These are phyloP conservation scores for Bubalus kerabau DNA, from an alignment of 2,113 vertebrate genomes.

Conservation along the genomic window DNA sequence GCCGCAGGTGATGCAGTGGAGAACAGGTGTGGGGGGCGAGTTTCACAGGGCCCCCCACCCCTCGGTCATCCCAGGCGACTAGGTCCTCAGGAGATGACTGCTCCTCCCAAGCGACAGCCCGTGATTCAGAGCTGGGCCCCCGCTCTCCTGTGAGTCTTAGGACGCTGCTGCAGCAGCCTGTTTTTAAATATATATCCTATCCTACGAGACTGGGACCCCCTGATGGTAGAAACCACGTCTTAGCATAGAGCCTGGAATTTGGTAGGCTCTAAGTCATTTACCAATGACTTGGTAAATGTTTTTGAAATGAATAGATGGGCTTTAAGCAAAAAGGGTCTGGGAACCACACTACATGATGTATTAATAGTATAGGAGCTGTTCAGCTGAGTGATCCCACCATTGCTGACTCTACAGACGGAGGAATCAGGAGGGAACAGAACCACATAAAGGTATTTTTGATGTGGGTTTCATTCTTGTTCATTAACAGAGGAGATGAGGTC, in stretches of 20 bases:
- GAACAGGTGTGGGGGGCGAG: background rate
- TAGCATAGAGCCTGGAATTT: background rate
- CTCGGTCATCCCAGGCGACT: background rate
- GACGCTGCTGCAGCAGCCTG: rapidly evolving
- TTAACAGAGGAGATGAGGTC: background rate
- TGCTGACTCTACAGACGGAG: background rate
- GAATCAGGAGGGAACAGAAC: background rate
- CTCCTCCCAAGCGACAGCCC: background rate
- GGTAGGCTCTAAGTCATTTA: background rate
- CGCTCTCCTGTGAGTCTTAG: rapidly evolving
- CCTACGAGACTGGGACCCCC: background rate
- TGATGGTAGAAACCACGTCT: background rate
- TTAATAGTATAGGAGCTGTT: background rate
- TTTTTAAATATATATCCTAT: background rate
- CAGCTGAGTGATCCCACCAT: background rate
- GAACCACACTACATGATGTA: background rate
- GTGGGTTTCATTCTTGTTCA: background rate
- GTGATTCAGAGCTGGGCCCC: background rate
- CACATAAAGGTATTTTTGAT: background rate
- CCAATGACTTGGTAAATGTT: background rate
- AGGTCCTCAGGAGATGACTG: background rate
- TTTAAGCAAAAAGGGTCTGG: background rate
- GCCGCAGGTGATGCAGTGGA: background rate
- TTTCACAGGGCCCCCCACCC: background rate
- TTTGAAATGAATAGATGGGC: slow-evolving; percentile 30